Evolutionary conservation across 2,888 invertebrate genomes (phyloP).

Genomic region (Epinotia ramella): DNA sequence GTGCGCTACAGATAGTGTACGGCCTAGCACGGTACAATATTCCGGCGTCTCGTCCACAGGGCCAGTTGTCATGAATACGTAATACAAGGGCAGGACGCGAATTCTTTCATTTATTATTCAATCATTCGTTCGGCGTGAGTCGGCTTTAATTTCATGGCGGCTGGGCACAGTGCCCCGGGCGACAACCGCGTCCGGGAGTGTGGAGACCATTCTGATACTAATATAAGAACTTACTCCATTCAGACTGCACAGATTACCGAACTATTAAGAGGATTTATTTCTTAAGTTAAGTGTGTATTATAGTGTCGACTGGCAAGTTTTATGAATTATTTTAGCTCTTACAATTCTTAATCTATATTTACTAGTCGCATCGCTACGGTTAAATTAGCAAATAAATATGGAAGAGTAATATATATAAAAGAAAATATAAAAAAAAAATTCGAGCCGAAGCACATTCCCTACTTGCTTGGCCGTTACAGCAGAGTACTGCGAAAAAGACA

Average conservation of each 20-base stretch:
- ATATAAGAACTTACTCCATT: slow-evolving; percentile 53
- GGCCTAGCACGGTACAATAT: slow-evolving; percentile 35
- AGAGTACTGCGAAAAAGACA: slow-evolving; percentile 82
- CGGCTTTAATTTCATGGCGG: slow-evolving; percentile 85
- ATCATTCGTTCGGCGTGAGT: slow-evolving; percentile 85
- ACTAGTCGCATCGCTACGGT: background rate
- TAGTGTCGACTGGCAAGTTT: background rate
- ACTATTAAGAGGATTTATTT: slow-evolving; percentile 11
- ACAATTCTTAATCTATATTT: background rate
- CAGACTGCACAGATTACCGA: slow-evolving; percentile 29
- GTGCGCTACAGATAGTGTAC: slow-evolving; percentile 15
- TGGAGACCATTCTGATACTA: slow-evolving; percentile 67
- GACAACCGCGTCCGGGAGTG: slow-evolving; percentile 62
- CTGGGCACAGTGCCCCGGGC: slow-evolving; percentile 80
- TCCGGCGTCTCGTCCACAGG: slow-evolving; percentile 41
- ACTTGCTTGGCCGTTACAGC: slow-evolving; percentile 62
- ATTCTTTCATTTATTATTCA: slow-evolving; percentile 86
- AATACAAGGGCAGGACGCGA: slow-evolving; percentile 84
- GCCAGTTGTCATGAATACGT: slow-evolving; percentile 83
- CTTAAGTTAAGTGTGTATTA: background rate
- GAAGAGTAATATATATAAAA: background rate
- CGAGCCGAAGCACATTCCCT: slow-evolving; percentile 61
- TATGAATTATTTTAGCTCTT: background rate
- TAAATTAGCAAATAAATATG: background rate
- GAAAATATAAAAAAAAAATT: background rate